These are phyloP conservation scores for Danio kyathit DNA, from an alignment of 2,797 vertebrate species.

Conservation along the genomic window DNA sequence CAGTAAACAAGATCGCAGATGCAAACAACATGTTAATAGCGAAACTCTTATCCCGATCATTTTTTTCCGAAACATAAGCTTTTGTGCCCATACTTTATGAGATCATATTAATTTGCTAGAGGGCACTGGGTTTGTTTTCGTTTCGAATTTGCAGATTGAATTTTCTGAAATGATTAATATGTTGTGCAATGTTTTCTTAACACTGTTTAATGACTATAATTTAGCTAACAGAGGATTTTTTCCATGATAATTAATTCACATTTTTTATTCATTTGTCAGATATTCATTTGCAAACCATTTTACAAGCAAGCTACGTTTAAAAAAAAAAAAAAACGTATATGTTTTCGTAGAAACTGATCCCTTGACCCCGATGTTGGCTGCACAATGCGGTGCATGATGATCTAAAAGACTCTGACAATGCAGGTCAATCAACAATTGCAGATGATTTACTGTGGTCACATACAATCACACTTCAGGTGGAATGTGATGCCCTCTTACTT, in stretches of 20 bases:
- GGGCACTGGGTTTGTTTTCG: not conserved
- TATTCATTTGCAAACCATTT: not conserved
- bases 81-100: not conserved
- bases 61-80: not conserved
- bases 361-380: not conserved
- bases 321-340: not conserved
- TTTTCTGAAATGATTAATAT: slow-evolving; percentile 25
- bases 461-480: slow-evolving; percentile 3
- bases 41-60: not conserved
- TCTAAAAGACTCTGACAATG: slow-evolving; percentile 10
- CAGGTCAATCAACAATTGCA: not conserved
- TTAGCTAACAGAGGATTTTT: not conserved
- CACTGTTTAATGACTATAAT: not conserved
- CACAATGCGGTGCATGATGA: not conserved
- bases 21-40: slow-evolving; percentile 12
- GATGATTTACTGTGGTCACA: not conserved
- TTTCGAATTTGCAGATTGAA: not conserved
- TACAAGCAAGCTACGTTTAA: not conserved
- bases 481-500: slow-evolving; percentile 24
- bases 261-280: slow-evolving; percentile 21
- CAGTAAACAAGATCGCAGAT: slow-evolving; percentile 8
- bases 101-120: not conserved
- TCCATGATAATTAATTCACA: not conserved
- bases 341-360: not conserved
- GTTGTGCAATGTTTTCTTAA: not conserved